Evolutionary conservation across 2,113 vertebrate genomes (phyloP).

Genomic region (Etia nguti): DNA sequence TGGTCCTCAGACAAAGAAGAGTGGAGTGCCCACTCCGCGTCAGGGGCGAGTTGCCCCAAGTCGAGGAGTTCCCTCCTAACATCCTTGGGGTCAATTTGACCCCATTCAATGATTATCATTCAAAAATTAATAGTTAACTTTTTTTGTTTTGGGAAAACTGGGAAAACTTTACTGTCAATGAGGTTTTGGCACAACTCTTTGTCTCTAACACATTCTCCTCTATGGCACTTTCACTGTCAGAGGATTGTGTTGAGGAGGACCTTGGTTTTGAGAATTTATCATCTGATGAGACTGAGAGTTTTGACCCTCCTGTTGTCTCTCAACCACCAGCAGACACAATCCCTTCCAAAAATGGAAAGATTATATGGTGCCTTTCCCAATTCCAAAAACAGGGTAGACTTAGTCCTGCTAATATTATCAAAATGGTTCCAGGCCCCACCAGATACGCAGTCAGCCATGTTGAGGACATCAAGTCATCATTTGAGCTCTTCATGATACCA

Average conservation of each 20-base stretch:
- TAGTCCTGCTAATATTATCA: not conserved
- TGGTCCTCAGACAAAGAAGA: no score
- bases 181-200: not conserved
- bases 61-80: no score
- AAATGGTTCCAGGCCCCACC: not conserved
- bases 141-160: not conserved
- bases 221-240: no score
- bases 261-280: not conserved
- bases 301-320: not conserved
- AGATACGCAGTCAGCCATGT: not conserved
- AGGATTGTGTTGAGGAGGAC: not conserved
- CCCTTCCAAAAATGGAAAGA: not conserved
- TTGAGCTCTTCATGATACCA: not conserved
- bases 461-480: not conserved
- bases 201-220: no score
- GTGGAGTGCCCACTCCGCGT: no score
- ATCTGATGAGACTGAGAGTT: not conserved
- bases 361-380: not conserved
- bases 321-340: not conserved
- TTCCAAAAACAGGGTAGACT: not conserved
- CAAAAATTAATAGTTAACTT: not conserved
- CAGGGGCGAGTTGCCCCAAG: no score
- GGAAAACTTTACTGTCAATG: not conserved
- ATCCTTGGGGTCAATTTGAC: not conserved
- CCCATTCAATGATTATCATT: not conserved